Evolutionary conservation across 2,113 vertebrate species (phyloP), one percentile per base, ranked within the genome.

Genomic region (Alouatta palliata): DNA sequence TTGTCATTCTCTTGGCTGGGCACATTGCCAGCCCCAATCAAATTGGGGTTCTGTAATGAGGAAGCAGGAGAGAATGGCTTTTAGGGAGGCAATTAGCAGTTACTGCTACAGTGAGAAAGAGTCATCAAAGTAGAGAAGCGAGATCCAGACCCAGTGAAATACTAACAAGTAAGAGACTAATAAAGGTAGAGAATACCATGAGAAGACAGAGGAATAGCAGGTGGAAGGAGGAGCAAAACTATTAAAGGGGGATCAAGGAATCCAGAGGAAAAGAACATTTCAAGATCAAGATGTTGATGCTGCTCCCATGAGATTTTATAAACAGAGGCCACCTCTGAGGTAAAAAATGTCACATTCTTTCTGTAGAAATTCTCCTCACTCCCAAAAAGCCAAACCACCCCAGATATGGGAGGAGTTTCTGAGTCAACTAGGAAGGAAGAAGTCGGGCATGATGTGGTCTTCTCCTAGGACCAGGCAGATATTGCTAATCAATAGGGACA

Each of bases 401-500:
- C 20, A 70, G 32, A 23, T 49, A 54, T 25, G 70, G 45, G 37
- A 56, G 19, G 40, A 45, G n/a, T 52, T 90, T 40, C 88, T 52
- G 43, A 88, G 19, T 52, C 10, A 75, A 16, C 37, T 25, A 79
- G 7, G 45, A 79, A 79, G 40, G 25, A 56, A 54, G 77, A 73
- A 77, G 23, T 13, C 4, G 32, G 66, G 7, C n/a, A 7, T 45
- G 49, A 10, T 11, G 3, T 8, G 11, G 47, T 20, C 56, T 64
- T 79, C 54, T 89, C 17, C 79, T 6, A 37, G 80, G 75, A 83
- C 35, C 37, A 61, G 37, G 5, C 58, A 35, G 32, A 70, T 5
- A 4, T 7, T 75, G 43, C 45, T n/a, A n/a, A 8, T 8, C 0
- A 0, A 40, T 47, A 32, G 66, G 27, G 25, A 64, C 8, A 30